Conservation (phyloP, 2,797 vertebrate species). For the Rhabdophis nuchalis region DNA sequence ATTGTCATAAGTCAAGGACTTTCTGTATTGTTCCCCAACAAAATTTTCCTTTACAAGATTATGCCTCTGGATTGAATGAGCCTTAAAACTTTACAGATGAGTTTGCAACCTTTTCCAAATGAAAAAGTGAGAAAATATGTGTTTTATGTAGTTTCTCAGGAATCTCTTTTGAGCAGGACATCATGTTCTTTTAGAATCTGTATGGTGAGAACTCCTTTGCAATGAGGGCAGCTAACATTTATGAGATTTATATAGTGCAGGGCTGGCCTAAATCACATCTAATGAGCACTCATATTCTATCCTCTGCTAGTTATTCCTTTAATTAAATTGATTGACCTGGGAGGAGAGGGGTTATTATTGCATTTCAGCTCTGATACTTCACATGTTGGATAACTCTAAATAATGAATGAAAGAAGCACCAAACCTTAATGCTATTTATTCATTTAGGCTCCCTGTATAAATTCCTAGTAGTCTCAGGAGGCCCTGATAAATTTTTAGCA, state of each 20-base stretch:
- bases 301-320: neutral
- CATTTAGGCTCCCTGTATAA: neutral
- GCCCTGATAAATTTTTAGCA: neutral
- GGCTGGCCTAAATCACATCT: neutral
- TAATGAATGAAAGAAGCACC: neutral
- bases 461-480: neutral
- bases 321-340: neutral
- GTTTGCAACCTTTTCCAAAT: neutral
- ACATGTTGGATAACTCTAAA: neutral
- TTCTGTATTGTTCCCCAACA: neutral
- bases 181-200: neutral
- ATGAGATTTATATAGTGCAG: neutral
- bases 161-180: neutral
- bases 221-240: neutral
- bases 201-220: neutral
- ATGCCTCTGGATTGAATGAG: neutral
- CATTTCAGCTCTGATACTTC: neutral
- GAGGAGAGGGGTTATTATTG: neutral
- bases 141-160: neutral
- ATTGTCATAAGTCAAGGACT: neutral
- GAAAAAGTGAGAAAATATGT: neutral
- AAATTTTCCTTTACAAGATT: neutral
- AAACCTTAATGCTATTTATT: neutral
- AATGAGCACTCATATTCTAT: neutral
- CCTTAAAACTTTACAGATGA: neutral